Evolutionary conservation across 2,113 vertebrate genomes (phyloP).

Genomic region (Oryzias woworae): DNA sequence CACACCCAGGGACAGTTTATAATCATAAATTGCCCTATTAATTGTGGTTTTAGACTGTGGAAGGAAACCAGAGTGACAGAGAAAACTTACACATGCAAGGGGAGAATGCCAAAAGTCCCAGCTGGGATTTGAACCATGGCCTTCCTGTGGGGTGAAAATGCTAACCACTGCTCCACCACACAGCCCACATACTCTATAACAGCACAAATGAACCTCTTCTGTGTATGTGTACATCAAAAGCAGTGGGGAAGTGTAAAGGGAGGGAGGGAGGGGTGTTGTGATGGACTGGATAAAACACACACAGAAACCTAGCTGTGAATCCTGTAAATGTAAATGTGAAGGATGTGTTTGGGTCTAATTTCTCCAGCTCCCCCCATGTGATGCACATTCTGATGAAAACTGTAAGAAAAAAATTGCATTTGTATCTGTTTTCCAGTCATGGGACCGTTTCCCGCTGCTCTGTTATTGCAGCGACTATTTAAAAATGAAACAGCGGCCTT

Average conservation of each 20-base stretch:
- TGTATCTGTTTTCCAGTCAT: constrained; percentile 50
- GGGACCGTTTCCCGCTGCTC: constrained; percentile 29
- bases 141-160: too few species aligned
- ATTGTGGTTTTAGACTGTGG: too few species aligned
- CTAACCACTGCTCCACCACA: too few species aligned
- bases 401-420: constrained; percentile 3
- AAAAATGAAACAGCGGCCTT: constrained; percentile 43
- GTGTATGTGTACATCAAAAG: neutral
- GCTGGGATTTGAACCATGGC: too few species aligned
- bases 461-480: constrained; percentile 40
- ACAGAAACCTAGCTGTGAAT: constrained; percentile 60
- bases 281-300: constrained; percentile 52
- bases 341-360: constrained; percentile 65
- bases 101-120: too few species aligned
- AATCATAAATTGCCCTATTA: too few species aligned
- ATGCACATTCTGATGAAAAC: constrained; percentile 60
- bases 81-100: too few species aligned
- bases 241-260: neutral
- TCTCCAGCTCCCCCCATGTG: constrained; percentile 57
- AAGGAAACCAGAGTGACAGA: too few species aligned
- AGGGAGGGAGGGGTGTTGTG: constrained; percentile 30
- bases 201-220: too few species aligned
- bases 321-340: constrained; percentile 65
- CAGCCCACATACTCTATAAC: too few species aligned
- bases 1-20: too few species aligned